Evolutionary conservation across 1,140 invertebrate genomes (phyloP), one percentile per base, ranked within the genome.

Genomic region (Steinernema khuongi): DNA sequence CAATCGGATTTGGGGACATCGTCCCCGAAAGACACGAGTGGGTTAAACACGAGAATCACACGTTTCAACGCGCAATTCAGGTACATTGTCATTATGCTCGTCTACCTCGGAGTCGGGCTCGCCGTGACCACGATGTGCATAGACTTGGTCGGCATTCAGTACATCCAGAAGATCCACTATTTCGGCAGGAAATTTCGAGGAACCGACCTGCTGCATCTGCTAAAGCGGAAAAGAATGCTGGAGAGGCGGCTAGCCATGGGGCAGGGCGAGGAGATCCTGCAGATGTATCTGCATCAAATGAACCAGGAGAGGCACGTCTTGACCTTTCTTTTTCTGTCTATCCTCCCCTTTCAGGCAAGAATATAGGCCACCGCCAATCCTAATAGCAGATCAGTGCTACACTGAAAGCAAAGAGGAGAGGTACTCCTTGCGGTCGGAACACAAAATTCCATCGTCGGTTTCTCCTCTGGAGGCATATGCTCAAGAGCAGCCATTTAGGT

Each of bases 1-100:
- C 92, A 0, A 93, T 94, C 60, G 92, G 92, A 28, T 96, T 96
- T 81, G 92, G 92, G 1, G 92, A 93, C 81, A 89, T 91, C 81
- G 93, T 96, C 0, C 94, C 93, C 0, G 92, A 91, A 18, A 84
- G 77, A 33, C 80, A 80, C 70, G 77, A 81, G 81, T 83, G 73
- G 77, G 77, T 70, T 60, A 0, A 18, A n/a, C 0, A 44, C 36
- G 26, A 67, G n/a, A n/a, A n/a, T 19, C 1, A 18, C n/a, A 17
- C n/a, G 17, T 31, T 79, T 77, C 17, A 30, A 67, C 17, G 1
- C 11, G 31, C 22, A n/a, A 36, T 79, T 79, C 70, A 82, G 81
- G 50, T 84, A 84, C 68, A 85, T 84, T 67, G 74, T 81, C 0
- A 44, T 84, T n/a, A 84, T 84, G 83, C 72, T 84, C 0, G 71